These are phyloP conservation scores for Alca torda DNA, from an alignment of 2,797 vertebrate genomes.

Conservation along the genomic window DNA sequence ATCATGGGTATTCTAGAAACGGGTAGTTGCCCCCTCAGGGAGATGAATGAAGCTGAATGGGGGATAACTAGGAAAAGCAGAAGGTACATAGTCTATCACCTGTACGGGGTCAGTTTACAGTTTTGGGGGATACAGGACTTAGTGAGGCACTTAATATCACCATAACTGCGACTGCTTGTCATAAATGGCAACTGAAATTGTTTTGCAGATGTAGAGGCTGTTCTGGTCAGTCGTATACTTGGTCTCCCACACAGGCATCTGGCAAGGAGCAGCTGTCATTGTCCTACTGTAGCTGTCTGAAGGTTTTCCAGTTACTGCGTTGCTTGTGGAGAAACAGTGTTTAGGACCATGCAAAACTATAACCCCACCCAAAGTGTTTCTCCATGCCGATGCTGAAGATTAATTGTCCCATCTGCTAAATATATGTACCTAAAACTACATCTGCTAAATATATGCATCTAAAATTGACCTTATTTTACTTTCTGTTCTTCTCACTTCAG, in stretches of 20 bases:
- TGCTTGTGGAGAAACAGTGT: accelerated
- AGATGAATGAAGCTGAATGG: background rate
- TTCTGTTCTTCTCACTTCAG: background rate
- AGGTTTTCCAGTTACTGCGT: background rate
- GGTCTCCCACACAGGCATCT: background rate
- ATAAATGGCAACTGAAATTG: background rate
- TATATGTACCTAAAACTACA: background rate
- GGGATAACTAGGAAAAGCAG: background rate
- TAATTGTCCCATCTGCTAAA: background rate
- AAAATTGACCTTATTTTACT: background rate
- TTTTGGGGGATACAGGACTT: background rate
- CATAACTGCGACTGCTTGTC: background rate
- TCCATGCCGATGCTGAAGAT: background rate
- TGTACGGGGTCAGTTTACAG: background rate
- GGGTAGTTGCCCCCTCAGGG: background rate
- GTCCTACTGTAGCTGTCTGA: background rate
- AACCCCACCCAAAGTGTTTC: background rate
- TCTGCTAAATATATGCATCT: background rate
- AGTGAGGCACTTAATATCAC: background rate
- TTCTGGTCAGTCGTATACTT: background rate
- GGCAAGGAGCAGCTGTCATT: background rate
- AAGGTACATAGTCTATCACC: background rate
- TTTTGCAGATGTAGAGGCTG: background rate
- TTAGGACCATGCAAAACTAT: background rate
- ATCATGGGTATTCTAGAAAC: background rate